These are phyloP conservation scores for Ageneiosus marmoratus DNA, from an alignment of 2,113 vertebrate genomes.

Conservation along the genomic window DNA sequence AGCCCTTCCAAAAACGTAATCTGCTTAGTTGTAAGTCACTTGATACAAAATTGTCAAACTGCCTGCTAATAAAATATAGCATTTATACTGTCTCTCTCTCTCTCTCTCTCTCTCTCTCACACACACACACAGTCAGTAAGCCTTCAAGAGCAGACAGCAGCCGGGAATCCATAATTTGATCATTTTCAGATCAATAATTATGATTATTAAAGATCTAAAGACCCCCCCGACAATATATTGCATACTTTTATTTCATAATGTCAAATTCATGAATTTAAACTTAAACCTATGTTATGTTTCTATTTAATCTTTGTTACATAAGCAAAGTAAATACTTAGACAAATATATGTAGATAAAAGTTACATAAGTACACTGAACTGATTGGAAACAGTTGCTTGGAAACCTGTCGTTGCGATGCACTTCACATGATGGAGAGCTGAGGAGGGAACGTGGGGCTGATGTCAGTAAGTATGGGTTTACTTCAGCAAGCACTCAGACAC, in stretches of 20 bases:
- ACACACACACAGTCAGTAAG: background rate
- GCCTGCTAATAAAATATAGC: background rate
- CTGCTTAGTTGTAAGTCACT: background rate
- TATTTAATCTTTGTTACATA: background rate
- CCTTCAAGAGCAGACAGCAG: background rate
- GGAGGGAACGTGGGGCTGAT: constrained; percentile 41
- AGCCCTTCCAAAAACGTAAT: background rate
- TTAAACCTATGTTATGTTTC: background rate
- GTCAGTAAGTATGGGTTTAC: constrained; percentile 35
- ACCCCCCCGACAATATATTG: background rate
- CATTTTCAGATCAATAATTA: background rate
- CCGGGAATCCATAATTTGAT: background rate
- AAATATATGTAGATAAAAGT: constrained; percentile 9
- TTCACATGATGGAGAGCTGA: constrained; percentile 42
- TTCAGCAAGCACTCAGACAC: constrained; percentile 27
- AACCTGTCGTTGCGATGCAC: constrained; percentile 47
- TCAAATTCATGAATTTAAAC: background rate
- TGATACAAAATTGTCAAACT: background rate
- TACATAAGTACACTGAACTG: constrained; percentile 24
- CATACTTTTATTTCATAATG: background rate
- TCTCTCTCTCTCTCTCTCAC: too few relatives aligned
- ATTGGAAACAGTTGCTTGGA: constrained; percentile 57
- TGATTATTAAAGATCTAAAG: background rate
- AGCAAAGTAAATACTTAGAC: background rate
- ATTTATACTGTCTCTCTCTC: too few relatives aligned